Evolutionary conservation across 1,140 invertebrate species (phyloP).

Genomic region (Atta cephalotes): DNA sequence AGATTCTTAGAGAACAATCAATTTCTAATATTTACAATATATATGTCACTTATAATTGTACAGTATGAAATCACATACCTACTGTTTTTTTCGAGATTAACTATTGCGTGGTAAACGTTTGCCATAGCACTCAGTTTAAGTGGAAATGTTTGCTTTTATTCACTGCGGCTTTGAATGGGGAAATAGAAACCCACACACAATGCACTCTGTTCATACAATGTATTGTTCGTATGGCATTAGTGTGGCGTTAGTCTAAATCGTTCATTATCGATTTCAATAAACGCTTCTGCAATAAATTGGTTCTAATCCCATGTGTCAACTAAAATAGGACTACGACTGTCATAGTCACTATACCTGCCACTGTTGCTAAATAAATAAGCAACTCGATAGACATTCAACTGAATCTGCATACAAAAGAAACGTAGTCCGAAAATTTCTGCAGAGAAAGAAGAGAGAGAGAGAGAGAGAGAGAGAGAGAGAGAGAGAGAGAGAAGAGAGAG

Average conservation of each 20-base stretch:
- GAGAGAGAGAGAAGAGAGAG: no score
- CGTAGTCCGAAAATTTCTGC: neutral
- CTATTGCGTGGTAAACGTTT: constrained; percentile 38
- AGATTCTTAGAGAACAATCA: neutral
- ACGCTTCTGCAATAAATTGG: constrained; percentile 20
- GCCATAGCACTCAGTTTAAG: constrained; percentile 48
- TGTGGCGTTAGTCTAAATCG: constrained; percentile 38
- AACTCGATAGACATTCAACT: neutral
- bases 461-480: neutral
- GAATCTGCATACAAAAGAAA: neutral
- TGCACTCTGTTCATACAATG: constrained; percentile 16
- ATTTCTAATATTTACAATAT: neutral
- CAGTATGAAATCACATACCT: neutral
- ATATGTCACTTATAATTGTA: neutral
- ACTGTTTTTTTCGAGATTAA: constrained; percentile 18
- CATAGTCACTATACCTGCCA: neutral
- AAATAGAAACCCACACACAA: constrained; percentile 54
- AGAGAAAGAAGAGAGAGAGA: neutral
- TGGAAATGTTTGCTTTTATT: constrained; percentile 64
- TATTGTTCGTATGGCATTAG: constrained; percentile 30
- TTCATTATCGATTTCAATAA: constrained; percentile 46
- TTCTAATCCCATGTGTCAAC: constrained; percentile 34
- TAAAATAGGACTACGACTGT: constrained; percentile 10
- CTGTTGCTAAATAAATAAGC: constrained; percentile 4
- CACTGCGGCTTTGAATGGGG: constrained; percentile 21